phyloP scores from a whole-genome alignment of 2,797 vertebrate species.

The Schizopygopsis malacanthus region DNA sequence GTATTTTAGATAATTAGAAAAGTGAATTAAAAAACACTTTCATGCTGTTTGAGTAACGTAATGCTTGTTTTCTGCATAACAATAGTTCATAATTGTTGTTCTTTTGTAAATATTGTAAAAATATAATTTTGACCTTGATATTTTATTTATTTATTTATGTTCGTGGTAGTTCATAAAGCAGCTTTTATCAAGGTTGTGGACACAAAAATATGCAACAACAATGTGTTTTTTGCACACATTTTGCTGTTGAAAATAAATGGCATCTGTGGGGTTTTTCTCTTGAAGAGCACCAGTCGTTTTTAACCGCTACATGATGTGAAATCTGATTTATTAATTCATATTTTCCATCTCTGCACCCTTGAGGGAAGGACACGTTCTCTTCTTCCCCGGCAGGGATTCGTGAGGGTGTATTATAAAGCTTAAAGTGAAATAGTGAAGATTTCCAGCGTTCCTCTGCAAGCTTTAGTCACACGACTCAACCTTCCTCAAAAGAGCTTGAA shows the following conservation, averaged over 20 bases:
- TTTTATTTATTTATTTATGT: neutral
- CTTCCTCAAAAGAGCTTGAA: neutral
- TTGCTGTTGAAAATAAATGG: neutral
- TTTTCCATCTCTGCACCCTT: constrained; percentile 8
- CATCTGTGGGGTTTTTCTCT: neutral
- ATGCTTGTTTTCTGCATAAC: neutral
- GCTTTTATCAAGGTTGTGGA: neutral
- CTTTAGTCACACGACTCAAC: neutral
- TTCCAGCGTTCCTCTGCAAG: neutral
- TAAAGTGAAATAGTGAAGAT: neutral
- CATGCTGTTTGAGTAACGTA: neutral
- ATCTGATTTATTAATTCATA: constrained; percentile 38
- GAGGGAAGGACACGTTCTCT: constrained; percentile 12
- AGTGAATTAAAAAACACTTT: neutral
- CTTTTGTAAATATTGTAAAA: neutral
- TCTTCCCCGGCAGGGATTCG: neutral
- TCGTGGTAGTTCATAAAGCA: neutral
- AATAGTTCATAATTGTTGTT: neutral
- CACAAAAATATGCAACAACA: neutral
- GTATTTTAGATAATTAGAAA: neutral
- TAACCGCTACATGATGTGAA: constrained; percentile 2
- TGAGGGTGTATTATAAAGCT: neutral
- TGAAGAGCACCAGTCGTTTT: neutral
- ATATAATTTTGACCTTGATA: neutral
- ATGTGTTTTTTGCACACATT: neutral